Base-by-base conservation (phyloP, 1,140 invertebrate genomes). In the Tetragnatha versicolor region DNA sequence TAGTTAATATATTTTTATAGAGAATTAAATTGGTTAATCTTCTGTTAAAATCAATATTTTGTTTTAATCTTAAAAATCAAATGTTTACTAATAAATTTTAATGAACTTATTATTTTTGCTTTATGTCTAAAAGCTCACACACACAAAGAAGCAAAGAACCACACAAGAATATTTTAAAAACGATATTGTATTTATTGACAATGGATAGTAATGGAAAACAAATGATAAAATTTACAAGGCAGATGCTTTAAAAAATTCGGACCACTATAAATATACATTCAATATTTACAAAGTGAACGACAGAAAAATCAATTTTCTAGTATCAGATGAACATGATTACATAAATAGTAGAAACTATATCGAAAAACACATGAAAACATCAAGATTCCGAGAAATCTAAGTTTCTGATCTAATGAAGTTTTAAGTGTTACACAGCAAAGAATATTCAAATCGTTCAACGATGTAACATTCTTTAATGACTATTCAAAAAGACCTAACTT, bases 161-260 rank as follows among this genome's bases (percentile, higher is more conserved):
- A 73, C 17, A 60, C 33, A 60, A 3, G 25, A 37, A 35, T 60
- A n/a, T 37, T 45, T 60, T 73, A 33, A 58, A 75, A 75, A 75
- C 22, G 20, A 47, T 49, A 31, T 37, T 61, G 22, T 72, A 22
- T 75, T 75, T 75, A 75, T 75, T 75, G 72, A 75, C 58, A 63
- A 63, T 75, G 70, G 63, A 75, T 63, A 75, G 70, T 29, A 75
- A 58, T 75, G 72, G 29, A 22, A 72, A 75, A 75, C 72, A 75
- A 75, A 75, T 75, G 72, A 75, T 75, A 75, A 75, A 75, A 75
- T 75, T 49, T 75, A 75, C 72, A 75, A 75, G 20, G 55, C 35
- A 45, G 51, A 75, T 49, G 58, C 58, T 63, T 63, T 61, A 35
- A 75, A 75, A 72, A 73, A 60, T 63, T 63, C 58, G 55, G 55